These are phyloP conservation scores for Hoplostethus mediterraneus DNA, from an alignment of 2,797 vertebrate species.

Conservation along the genomic window DNA sequence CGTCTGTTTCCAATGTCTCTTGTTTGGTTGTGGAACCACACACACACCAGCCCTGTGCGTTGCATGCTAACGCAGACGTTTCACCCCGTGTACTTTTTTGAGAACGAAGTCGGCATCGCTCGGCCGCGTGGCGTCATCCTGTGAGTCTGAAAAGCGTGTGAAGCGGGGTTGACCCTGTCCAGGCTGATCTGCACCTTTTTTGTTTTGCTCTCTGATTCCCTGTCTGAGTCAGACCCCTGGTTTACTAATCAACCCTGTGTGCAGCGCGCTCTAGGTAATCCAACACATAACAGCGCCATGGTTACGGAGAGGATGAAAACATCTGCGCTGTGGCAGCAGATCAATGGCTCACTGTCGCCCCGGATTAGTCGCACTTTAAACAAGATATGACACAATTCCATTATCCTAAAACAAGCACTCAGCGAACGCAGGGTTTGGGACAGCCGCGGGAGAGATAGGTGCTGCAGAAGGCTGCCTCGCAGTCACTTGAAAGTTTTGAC, in stretches of 20 bases:
- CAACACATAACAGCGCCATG: slow-evolving; percentile 77
- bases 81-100: neutral
- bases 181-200: slow-evolving; percentile 30
- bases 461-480: slow-evolving; percentile 22
- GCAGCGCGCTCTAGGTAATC: slow-evolving; percentile 68
- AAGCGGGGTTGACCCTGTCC: slow-evolving; percentile 32
- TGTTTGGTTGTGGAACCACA: slow-evolving; percentile 18
- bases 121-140: slow-evolving; percentile 26
- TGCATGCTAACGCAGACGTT: slow-evolving; percentile 10
- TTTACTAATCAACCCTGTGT: slow-evolving; percentile 74
- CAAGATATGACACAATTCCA: slow-evolving; percentile 84
- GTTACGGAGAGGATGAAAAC: slow-evolving; percentile 79
- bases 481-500: slow-evolving; percentile 42
- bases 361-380: slow-evolving; percentile 83
- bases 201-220: slow-evolving; percentile 36
- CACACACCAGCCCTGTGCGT: slow-evolving; percentile 20
- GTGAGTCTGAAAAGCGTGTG: neutral
- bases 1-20: slow-evolving; percentile 10
- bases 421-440: slow-evolving; percentile 43
- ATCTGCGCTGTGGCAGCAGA: slow-evolving; percentile 81
- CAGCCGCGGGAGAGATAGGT: slow-evolving; percentile 58
- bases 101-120: slow-evolving; percentile 17
- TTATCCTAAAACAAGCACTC: slow-evolving; percentile 80
- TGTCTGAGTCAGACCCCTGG: slow-evolving; percentile 45
- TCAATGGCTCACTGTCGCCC: slow-evolving; percentile 82